Evolutionary conservation across 1,140 invertebrate species (phyloP).

Genomic region (Achatina immaculata): DNA sequence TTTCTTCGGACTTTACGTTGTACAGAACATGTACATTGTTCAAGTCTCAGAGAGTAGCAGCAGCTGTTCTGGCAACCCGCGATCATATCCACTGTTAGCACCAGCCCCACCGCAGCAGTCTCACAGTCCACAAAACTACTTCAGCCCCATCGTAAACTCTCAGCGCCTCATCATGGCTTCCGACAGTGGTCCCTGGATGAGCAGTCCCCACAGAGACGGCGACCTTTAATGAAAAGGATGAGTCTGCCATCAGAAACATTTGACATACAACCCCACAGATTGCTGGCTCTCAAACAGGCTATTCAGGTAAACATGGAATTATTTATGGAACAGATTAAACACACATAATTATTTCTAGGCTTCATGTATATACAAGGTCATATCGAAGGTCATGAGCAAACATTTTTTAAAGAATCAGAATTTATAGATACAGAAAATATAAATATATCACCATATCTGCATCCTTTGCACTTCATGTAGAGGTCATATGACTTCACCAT

Average conservation of each 20-base stretch:
- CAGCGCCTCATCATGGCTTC: slow-evolving; percentile 45
- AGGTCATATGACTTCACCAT: too few species aligned
- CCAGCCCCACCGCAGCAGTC: neutral
- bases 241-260: slow-evolving; percentile 75
- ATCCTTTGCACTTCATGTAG: too few species aligned
- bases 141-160: slow-evolving; percentile 49
- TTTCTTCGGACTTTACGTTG: too few species aligned
- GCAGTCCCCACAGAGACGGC: slow-evolving; percentile 45
- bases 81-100: slow-evolving; percentile 1
- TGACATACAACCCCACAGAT: slow-evolving; percentile 66
- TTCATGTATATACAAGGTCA: too few species aligned
- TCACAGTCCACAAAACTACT: neutral
- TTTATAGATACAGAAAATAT: too few species aligned
- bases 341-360: neutral
- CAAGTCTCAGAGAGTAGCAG: slow-evolving; percentile 60
- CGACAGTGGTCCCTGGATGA: slow-evolving; percentile 61
- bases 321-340: neutral
- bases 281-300: slow-evolving; percentile 66
- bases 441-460: too few species aligned
- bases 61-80: slow-evolving; percentile 38
- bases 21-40: slow-evolving; percentile 78
- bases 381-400: too few species aligned
- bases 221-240: slow-evolving; percentile 76
- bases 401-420: too few species aligned
- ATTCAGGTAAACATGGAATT: slow-evolving; percentile 56